Conservation (phyloP, 2,113 vertebrate species). For the Dasyurus viverrinus region DNA sequence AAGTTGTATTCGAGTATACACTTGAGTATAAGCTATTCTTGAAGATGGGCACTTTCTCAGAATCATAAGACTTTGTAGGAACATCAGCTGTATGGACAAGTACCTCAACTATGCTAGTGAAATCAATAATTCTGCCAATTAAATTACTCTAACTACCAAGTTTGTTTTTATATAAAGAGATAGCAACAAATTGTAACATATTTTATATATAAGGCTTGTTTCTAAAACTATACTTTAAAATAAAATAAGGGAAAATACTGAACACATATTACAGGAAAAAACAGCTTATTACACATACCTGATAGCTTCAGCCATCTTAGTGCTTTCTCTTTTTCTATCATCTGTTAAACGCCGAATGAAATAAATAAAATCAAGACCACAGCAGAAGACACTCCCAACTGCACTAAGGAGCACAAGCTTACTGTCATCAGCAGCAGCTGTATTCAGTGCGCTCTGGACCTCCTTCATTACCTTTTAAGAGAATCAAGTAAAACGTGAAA, state of each 20-base stretch:
- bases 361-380: slow-evolving; percentile 96
- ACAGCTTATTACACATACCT: slow-evolving; percentile 86
- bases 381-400: slow-evolving; percentile 95
- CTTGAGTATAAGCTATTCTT: background rate
- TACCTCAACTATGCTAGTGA: background rate
- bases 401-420: slow-evolving; percentile 95
- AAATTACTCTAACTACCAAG: background rate
- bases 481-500: slow-evolving; percentile 62
- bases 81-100: background rate
- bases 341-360: slow-evolving; percentile 96
- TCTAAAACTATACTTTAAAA: too few species aligned
- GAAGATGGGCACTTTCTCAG: background rate
- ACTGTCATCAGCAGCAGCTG: slow-evolving; percentile 96
- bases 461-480: slow-evolving; percentile 96
- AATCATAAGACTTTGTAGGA: background rate
- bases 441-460: slow-evolving; percentile 97
- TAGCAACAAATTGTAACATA: background rate
- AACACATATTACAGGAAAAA: background rate
- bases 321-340: slow-evolving; percentile 96
- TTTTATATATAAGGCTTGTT: background rate
- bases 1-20: too few species aligned
- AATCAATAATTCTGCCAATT: background rate
- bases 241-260: background rate
- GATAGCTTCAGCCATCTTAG: slow-evolving; percentile 98
- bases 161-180: background rate